A percentile compares a stretch with the other conserved stretches of the same genome.
phyloP scores from a whole-genome alignment of 2,888 invertebrate genomes.

The Chaetogeoica ovagalla region DNA sequence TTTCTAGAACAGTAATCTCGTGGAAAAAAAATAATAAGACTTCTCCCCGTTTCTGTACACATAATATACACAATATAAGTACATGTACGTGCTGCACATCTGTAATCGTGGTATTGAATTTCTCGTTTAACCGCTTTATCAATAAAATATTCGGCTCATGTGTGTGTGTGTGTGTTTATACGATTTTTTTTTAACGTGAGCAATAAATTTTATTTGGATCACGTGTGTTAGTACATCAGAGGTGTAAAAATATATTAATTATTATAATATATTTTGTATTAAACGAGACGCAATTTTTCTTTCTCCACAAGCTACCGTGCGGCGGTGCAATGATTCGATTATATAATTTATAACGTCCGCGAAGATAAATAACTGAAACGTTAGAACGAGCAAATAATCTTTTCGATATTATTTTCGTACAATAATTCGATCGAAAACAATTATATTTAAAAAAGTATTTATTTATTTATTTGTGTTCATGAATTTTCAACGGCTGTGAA shows the following conservation, averaged over 20 bases:
- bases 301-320: too few species aligned
- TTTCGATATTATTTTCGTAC: too few species aligned
- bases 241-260: not conserved
- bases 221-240: not conserved
- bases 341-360: too few species aligned
- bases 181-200: not conserved
- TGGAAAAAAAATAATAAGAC: not conserved
- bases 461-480: too few species aligned
- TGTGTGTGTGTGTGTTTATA: not conserved
- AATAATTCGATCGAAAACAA: too few species aligned
- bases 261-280: not conserved
- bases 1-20: not conserved
- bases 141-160: slow-evolving; percentile 15
- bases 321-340: too few species aligned
- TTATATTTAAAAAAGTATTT: too few species aligned
- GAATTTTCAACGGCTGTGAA: too few species aligned
- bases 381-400: too few species aligned
- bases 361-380: too few species aligned
- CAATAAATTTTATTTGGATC: slow-evolving; percentile 27
- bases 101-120: not conserved
- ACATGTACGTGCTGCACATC: not conserved
- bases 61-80: not conserved
- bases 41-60: not conserved
- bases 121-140: slow-evolving; percentile 17
- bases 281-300: not conserved